These are phyloP conservation scores for Lasiurus cinereus DNA, from an alignment of 2,113 vertebrate genomes.

Conservation along the genomic window DNA sequence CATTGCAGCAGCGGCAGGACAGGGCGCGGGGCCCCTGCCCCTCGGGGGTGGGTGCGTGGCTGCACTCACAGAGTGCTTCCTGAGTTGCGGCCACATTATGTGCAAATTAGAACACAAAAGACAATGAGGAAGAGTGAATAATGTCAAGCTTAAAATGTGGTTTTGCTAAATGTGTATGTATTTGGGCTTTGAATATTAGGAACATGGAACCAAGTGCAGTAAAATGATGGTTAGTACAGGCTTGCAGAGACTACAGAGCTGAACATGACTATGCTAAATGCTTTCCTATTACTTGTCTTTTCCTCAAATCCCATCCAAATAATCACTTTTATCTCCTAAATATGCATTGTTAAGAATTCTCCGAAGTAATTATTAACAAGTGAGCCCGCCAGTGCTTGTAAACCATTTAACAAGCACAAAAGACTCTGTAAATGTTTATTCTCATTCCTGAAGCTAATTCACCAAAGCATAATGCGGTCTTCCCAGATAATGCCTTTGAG, in stretches of 20 bases:
- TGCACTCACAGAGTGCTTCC: background rate
- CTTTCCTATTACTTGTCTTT: constrained; percentile 66
- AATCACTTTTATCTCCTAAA: constrained; percentile 58
- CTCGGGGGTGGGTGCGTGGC: background rate
- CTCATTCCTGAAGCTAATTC: constrained; percentile 64
- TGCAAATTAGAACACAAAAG: background rate
- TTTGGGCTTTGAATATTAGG: constrained; percentile 1
- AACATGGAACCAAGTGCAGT: background rate
- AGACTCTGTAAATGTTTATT: constrained; percentile 65
- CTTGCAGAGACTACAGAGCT: background rate
- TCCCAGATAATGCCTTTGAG: constrained; percentile 13
- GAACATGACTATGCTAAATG: constrained; percentile 50
- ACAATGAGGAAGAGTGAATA: background rate
- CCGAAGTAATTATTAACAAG: constrained; percentile 70
- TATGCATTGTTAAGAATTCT: constrained; percentile 70
- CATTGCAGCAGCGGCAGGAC: background rate
- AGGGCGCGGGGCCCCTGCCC: background rate
- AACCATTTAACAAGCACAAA: constrained; percentile 64
- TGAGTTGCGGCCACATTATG: background rate
- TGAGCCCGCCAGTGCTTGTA: constrained; percentile 31
- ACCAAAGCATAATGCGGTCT: background rate
- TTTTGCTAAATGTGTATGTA: background rate
- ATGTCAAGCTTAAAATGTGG: background rate
- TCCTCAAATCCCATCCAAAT: constrained; percentile 1
- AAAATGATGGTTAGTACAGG: constrained; percentile 20